Evolutionary conservation across 2,888 invertebrate genomes (phyloP).

Genomic region (Halictus ligatus): DNA sequence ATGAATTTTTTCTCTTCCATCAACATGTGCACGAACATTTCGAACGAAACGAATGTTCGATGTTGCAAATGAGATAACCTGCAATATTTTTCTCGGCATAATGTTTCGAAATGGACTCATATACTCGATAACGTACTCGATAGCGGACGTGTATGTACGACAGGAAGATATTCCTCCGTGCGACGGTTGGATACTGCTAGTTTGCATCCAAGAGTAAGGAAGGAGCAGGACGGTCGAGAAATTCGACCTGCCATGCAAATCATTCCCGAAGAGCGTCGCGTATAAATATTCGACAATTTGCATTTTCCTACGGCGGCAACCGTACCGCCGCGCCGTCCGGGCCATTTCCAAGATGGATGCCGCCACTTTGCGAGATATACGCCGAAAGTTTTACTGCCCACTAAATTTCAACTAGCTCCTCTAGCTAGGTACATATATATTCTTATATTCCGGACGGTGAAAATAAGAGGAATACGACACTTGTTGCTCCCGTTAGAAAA

Average conservation of each 20-base stretch:
- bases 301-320: slow-evolving; percentile 73
- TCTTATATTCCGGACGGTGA: slow-evolving; percentile 60
- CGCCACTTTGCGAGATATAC: slow-evolving; percentile 80
- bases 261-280: slow-evolving; percentile 67
- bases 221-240: slow-evolving; percentile 43
- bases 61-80: no score
- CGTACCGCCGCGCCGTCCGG: slow-evolving; percentile 60
- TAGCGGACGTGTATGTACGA: slow-evolving; percentile 15
- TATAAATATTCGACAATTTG: slow-evolving; percentile 81
- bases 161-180: slow-evolving; percentile 46
- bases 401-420: slow-evolving; percentile 80
- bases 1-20: no score
- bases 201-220: slow-evolving; percentile 50
- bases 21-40: no score
- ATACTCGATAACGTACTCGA: neutral
- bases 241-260: slow-evolving; percentile 67
- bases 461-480: slow-evolving; percentile 77
- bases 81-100: neutral
- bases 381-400: slow-evolving; percentile 81
- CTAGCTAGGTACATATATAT: slow-evolving; percentile 51
- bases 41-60: no score
- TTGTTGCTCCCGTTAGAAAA: slow-evolving; percentile 75
- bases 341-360: slow-evolving; percentile 81
- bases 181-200: slow-evolving; percentile 55
- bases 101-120: neutral